phyloP scores from a whole-genome alignment of 2,888 invertebrate species.

The Diachrysia chrysitis region DNA sequence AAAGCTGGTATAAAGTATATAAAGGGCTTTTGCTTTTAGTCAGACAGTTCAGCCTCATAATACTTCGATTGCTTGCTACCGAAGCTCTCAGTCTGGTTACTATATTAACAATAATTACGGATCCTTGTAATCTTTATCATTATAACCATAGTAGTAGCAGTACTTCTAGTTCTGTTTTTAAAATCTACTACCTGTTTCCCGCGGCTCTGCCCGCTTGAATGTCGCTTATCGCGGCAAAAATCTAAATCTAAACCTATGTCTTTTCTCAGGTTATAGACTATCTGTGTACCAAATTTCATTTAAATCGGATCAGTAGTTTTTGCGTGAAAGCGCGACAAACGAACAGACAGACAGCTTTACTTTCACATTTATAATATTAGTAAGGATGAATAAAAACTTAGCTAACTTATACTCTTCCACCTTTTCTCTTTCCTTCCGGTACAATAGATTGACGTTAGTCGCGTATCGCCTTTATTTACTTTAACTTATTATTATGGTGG shows the following conservation, averaged over 20 bases:
- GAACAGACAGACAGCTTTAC: too few relatives aligned
- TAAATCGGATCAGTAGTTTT: too few relatives aligned
- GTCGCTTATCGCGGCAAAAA: too few relatives aligned
- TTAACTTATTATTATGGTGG: slow-evolving; percentile 35
- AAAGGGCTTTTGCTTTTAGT: not conserved
- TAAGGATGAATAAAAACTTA: not conserved
- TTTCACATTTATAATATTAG: too few relatives aligned
- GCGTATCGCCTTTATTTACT: slow-evolving; percentile 39
- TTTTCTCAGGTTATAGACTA: too few relatives aligned
- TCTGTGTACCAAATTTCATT: too few relatives aligned
- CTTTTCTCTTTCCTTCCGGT: not conserved
- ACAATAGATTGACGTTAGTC: slow-evolving; percentile 22
- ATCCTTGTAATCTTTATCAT: not conserved
- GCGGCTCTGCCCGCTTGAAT: too few relatives aligned
- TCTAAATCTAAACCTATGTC: too few relatives aligned
- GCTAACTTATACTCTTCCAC: not conserved
- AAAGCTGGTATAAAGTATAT: not conserved
- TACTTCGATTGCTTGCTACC: not conserved
- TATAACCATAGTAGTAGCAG: not conserved
- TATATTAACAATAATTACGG: not conserved
- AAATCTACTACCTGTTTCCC: too few relatives aligned
- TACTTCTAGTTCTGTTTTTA: too few relatives aligned
- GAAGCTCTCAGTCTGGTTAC: not conserved
- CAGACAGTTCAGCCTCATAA: not conserved
- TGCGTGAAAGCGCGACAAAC: too few relatives aligned